Evolutionary conservation across 2,888 invertebrate genomes (phyloP), one percentile per base, ranked within the genome.

Genomic region (Tridacna crocea): DNA sequence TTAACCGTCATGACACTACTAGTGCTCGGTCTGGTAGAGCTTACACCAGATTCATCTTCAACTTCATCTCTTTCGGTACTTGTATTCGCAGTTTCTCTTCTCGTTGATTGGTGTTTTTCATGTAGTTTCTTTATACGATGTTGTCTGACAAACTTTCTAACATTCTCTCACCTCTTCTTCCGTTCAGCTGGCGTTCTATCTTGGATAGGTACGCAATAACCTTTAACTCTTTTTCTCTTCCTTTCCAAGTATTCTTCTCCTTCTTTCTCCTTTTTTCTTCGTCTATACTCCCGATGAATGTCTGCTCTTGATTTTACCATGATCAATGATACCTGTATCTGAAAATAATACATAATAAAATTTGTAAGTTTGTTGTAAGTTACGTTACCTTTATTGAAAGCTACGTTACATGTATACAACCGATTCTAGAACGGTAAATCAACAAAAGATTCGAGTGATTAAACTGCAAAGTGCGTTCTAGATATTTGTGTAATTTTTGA

Each of bases 221-320:
- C 17, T 36, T 26, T 68, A 15, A 17, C 27, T 68, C 68, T 46
- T 15, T 19, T 13, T 55, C 75, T 60, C 74, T 77, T 77, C 58
- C 77, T 81, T n/a, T 26, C 26, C 19, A 81, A 72, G 51, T 75
- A 81, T 11, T 68, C n/a, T 27, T 77, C 61, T 51, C 70, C 60
- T 19, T 73, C 46, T 46, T 77, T 74, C 11, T 74, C 70, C 19
- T 81, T 81, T 36, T 72, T n/a, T 12, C 77, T 12, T 26, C 60
- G 60, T n/a, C 81, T 72, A 24, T 72, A 72, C 12, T 22, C 72
- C 22, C 19, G 8, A 6, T 65, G 51, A 12, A 51, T 76, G 47
- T 77, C 77, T 17, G 77, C 75, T 19, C 74, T 63, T 2, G 77
- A 77, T 27, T 76, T 80, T 1, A 26, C 76, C 76, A 80, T 80